Conservation (phyloP, 37 sponge, comb jelly and placozoan genomes). For the Beroe ovata region DNA sequence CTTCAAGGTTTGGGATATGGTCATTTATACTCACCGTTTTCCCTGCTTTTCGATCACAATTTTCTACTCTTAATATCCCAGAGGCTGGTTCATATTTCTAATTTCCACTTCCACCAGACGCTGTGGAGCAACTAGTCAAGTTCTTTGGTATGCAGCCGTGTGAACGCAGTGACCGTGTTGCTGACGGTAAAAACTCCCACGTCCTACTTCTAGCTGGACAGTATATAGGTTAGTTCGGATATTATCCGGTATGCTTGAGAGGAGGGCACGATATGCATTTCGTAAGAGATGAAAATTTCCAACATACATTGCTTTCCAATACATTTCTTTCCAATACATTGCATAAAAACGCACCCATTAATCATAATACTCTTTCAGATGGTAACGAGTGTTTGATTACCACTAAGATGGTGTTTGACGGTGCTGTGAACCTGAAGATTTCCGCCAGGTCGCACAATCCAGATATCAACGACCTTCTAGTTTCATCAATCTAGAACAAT, state of each 20-base stretch:
- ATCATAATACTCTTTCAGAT: conserved; percentile 48
- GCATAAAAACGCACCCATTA: too few species aligned
- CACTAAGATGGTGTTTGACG: conserved; percentile 57
- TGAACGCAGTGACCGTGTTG: conserved; percentile 89
- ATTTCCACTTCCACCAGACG: conserved; percentile 79
- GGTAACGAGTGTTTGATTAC: conserved; percentile 55
- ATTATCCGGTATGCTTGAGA: too few species aligned
- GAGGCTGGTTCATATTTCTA: too few species aligned
- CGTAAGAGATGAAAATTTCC: too few species aligned
- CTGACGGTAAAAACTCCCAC: conserved; percentile 79
- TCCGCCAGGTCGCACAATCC: conserved; percentile 11
- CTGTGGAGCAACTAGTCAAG: conserved; percentile 85
- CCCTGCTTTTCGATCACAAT: too few species aligned
- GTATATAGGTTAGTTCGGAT: conserved; percentile 13
- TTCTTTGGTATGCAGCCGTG: conserved; percentile 99
- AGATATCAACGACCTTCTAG: conserved; percentile 23
- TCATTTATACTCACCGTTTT: too few species aligned
- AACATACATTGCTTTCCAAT: too few species aligned
- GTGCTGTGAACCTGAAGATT: conserved; percentile 32
- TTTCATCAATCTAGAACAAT: conserved; percentile 53
- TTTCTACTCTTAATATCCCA: too few species aligned
- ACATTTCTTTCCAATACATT: too few species aligned
- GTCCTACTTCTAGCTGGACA: conserved; percentile 88
- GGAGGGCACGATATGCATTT: too few species aligned
- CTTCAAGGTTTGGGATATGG: too few species aligned